Evolutionary conservation across 2,797 vertebrate genomes (phyloP), one percentile per base, ranked within the genome.

Genomic region (Xenentodon cancila): DNA sequence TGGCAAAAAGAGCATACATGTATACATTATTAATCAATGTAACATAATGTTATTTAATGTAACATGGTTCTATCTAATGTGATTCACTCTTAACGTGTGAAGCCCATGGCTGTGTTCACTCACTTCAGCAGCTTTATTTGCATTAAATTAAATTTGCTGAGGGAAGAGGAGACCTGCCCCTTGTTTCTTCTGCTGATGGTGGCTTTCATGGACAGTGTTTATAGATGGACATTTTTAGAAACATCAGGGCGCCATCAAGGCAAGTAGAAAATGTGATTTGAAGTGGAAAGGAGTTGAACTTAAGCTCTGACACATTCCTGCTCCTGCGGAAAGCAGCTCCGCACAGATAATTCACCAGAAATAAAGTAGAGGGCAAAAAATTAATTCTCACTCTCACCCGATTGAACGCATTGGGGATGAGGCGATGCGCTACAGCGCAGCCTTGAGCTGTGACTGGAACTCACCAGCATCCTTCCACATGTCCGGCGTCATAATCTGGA

Each of bases 361-460:
- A 59, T 58, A 58, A 59, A 64, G 15, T 34, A 64, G 16, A 43
- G 17, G 71, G 59, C 9, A 66, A 61, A 49, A 59, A 55, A 79
- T 76, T n/a, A 74, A 81, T 77, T 49, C 64, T 25, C 77, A 68
- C 21, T 40, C 64, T 72, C 25, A 60, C 12, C 32, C 19, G 30
- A 64, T 63, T 49, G 57, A 75, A 72, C 75, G 61, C 21, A 56
- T 75, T 64, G n/a, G 13, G 59, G 53, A 53, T 53, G 32, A 52
- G 18, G 52, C 27, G 0, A 45, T 3, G 34, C 22, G 4, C 40
- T 42, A 45, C 1, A 6, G 40, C 16, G 42, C 48, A 72, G 75
- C 78, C 76, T 84, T 84, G 72, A 73, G 72, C 58, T 71, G 57
- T 75, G 57, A 11, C 50, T 63, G 51, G 19, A 16, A 9, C 52